Evolutionary conservation across 2,888 invertebrate genomes (phyloP).

Genomic region (Macrosoma leucophasiata): DNA sequence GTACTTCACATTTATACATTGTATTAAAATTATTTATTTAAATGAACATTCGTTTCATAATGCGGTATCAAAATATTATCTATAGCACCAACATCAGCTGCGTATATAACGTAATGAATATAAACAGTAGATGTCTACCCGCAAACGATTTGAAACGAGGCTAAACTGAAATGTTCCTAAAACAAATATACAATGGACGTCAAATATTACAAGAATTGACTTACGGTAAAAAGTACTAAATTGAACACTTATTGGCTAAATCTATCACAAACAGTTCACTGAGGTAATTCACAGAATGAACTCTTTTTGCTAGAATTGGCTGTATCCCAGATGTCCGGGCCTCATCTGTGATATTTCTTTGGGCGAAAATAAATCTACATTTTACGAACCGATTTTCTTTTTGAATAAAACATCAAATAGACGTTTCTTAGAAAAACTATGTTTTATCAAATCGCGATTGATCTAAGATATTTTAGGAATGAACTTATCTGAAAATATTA

Average conservation of each 20-base stretch:
- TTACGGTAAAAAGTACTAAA: constrained; percentile 58
- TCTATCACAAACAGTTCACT: constrained; percentile 72
- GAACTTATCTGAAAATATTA: no score
- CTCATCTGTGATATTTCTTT: no score
- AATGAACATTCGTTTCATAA: constrained; percentile 23
- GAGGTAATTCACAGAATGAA: constrained; percentile 68
- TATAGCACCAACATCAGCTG: constrained; percentile 73
- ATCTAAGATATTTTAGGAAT: no score
- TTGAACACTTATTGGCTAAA: constrained; percentile 74
- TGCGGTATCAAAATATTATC: constrained; percentile 40
- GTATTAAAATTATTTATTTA: constrained; percentile 11
- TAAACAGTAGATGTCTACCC: constrained; percentile 26
- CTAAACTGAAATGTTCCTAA: constrained; percentile 24
- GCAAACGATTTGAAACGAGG: constrained; percentile 14
- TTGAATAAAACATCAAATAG: no score
- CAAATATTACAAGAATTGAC: constrained; percentile 66
- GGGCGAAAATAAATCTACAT: no score
- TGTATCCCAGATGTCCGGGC: no score
- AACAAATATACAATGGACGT: constrained; percentile 44
- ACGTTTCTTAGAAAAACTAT: no score
- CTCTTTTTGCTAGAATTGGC: constrained; percentile 31
- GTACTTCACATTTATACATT: constrained; percentile 30
- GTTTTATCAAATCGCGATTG: no score
- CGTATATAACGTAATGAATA: constrained; percentile 53
- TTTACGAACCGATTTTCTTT: no score